Evolutionary conservation across 2,113 vertebrate genomes (phyloP).

Genomic region (Eudorcas thomsonii): DNA sequence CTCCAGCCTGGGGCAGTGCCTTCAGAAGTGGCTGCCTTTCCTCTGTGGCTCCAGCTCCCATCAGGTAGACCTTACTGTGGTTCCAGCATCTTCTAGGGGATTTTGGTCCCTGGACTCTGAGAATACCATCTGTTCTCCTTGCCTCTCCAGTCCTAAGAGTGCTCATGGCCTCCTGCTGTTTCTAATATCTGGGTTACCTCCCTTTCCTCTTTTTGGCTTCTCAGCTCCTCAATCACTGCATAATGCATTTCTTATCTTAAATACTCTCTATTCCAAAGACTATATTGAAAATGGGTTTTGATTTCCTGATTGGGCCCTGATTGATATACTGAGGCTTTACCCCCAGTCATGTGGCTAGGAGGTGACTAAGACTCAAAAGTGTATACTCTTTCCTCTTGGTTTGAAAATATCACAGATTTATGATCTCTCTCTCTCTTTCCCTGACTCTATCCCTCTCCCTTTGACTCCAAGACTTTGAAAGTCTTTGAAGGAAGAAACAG

Average conservation of each 20-base stretch:
- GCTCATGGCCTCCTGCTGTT: not conserved
- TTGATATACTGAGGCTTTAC: not conserved
- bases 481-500: not conserved
- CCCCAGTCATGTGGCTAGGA: not conserved
- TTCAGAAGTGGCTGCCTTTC: not conserved
- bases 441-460: not conserved
- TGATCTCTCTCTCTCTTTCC: not conserved
- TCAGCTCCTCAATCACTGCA: not conserved
- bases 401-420: conserved; percentile 12
- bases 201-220: not conserved
- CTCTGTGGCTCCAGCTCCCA: not conserved
- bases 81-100: not conserved
- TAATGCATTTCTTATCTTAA: not conserved
- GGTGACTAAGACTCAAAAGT: not conserved
- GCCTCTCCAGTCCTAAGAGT: not conserved
- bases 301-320: not conserved
- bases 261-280: not conserved
- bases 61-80: not conserved
- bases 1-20: not conserved
- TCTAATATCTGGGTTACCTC: not conserved
- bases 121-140: not conserved
- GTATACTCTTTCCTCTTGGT: not conserved
- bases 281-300: not conserved
- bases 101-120: not conserved
- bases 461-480: not conserved